Conservation (phyloP, 2,888 invertebrate species). For the Yponomeuta evonymella region DNA sequence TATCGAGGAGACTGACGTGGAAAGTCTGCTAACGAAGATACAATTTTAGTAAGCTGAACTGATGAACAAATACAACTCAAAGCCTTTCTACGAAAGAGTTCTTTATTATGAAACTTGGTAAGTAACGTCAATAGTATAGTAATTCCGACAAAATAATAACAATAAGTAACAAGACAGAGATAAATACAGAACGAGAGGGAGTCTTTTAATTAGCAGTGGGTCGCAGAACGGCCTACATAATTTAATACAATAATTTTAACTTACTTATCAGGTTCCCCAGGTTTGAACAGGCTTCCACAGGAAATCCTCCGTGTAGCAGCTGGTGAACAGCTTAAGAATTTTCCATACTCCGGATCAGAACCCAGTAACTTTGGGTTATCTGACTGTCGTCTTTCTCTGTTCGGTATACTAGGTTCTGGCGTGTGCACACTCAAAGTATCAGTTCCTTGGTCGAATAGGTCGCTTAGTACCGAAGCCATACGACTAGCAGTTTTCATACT, state of each 20-base stretch:
- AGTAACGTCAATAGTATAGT: too few relatives aligned
- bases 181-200: neutral
- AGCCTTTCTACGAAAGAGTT: too few relatives aligned
- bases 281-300: conserved; percentile 91
- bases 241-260: conserved; percentile 23
- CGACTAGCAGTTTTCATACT: conserved; percentile 58
- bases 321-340: conserved; percentile 84
- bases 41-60: neutral
- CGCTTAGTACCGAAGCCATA: conserved; percentile 67
- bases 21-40: conserved; percentile 47
- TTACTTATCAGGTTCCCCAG: conserved; percentile 80
- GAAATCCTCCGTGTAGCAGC: conserved; percentile 93
- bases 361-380: conserved; percentile 78
- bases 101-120: too few relatives aligned
- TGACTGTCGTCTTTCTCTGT: conserved; percentile 64
- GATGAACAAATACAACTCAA: neutral
- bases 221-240: neutral
- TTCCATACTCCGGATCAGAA: conserved; percentile 76
- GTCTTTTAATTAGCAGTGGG: too few relatives aligned
- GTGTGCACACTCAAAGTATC: conserved; percentile 62
- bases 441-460: conserved; percentile 60
- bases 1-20: conserved; percentile 71
- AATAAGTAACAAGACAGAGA: neutral
- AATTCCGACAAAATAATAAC: neutral
- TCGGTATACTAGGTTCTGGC: conserved; percentile 65